Conservation (phyloP, 2,888 invertebrate species). For the Bombylius discolor region DNA sequence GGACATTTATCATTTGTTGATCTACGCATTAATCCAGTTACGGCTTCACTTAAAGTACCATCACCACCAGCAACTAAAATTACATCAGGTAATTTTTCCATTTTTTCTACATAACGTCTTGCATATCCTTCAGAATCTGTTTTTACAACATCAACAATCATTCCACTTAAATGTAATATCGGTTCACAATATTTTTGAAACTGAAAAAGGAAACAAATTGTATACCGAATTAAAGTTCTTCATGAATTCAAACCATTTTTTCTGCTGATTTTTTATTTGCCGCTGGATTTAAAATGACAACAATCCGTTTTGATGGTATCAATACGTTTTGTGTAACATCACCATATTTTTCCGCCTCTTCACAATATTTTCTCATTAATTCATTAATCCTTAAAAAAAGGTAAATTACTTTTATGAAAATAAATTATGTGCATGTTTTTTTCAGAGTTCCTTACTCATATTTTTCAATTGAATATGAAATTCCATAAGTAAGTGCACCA, state of each 20-base stretch:
- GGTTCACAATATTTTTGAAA: slow-evolving; percentile 91
- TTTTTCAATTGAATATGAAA: slow-evolving; percentile 52
- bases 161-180: slow-evolving; percentile 79
- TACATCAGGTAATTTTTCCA: slow-evolving; percentile 66
- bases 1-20: slow-evolving; percentile 53
- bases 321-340: slow-evolving; percentile 45
- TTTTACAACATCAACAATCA: slow-evolving; percentile 58
- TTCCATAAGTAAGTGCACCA: slow-evolving; percentile 54
- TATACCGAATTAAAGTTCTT: neutral
- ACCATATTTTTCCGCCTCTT: slow-evolving; percentile 61
- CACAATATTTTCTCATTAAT: slow-evolving; percentile 68
- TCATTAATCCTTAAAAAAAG: slow-evolving; percentile 49
- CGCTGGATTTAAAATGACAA: slow-evolving; percentile 83
- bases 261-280: slow-evolving; percentile 59
- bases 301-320: slow-evolving; percentile 56
- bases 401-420: neutral
- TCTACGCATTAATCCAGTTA: slow-evolving; percentile 66
- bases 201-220: slow-evolving; percentile 26
- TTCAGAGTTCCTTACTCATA: slow-evolving; percentile 50
- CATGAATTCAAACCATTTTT: slow-evolving; percentile 18
- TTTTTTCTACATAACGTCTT: slow-evolving; percentile 60
- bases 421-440: neutral
- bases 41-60: slow-evolving; percentile 82
- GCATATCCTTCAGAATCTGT: slow-evolving; percentile 85
- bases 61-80: slow-evolving; percentile 90